These are phyloP conservation scores for Tridacna crocea DNA, from an alignment of 2,888 invertebrate genomes.

Conservation along the genomic window DNA sequence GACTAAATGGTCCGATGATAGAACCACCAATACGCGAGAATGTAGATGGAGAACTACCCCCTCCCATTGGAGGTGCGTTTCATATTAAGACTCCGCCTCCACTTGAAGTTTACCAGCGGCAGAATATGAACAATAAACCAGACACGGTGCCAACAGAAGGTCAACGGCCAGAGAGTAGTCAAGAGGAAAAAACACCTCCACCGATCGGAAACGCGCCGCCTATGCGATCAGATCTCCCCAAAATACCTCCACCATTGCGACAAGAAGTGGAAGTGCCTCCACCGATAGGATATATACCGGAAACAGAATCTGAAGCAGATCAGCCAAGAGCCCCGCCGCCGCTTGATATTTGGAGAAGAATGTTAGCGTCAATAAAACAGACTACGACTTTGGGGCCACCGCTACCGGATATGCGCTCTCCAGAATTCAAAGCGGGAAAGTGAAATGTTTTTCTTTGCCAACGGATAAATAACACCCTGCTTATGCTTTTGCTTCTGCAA, in stretches of 20 bases:
- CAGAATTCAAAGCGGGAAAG: conserved; percentile 1
- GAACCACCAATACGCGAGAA: neutral
- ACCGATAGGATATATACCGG: neutral
- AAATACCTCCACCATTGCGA: neutral
- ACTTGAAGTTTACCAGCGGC: neutral
- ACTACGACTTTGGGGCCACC: neutral
- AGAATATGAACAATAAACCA: neutral
- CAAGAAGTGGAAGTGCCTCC: neutral
- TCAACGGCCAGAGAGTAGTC: neutral
- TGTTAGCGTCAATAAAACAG: conserved; percentile 3
- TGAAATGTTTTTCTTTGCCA: neutral
- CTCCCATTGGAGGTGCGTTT: neutral
- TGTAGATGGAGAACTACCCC: neutral
- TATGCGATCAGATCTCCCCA: no score
- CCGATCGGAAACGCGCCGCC: neutral
- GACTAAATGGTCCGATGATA: neutral
- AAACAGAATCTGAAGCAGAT: neutral
- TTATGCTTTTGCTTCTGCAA: neutral
- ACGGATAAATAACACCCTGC: neutral
- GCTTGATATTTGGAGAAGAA: neutral
- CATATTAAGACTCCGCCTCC: no score
- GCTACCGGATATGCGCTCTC: conserved; percentile 4
- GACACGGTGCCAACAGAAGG: neutral
- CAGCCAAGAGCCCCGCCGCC: neutral
- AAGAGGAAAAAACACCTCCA: neutral